These are phyloP conservation scores for Andrena trimmerana DNA, from an alignment of 2,888 invertebrate genomes.

Conservation along the genomic window DNA sequence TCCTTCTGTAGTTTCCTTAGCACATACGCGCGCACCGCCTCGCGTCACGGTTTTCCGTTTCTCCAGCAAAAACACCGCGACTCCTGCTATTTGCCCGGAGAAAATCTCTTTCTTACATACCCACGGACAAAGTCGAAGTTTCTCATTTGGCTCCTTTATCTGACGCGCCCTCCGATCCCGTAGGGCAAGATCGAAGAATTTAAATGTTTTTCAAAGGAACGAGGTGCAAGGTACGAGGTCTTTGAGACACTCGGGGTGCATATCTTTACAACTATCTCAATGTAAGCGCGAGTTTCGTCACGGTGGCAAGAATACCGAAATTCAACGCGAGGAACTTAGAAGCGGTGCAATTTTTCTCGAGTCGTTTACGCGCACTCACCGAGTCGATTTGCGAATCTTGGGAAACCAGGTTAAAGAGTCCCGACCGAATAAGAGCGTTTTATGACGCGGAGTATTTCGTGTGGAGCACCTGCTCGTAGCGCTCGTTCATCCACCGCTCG, in stretches of 20 bases:
- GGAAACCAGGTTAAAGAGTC: conserved; percentile 26
- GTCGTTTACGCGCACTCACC: neutral
- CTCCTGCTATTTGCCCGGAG: neutral
- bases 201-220: conserved; percentile 38
- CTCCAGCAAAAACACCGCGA: neutral
- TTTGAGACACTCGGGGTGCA: conserved; percentile 35
- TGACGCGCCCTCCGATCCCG: neutral
- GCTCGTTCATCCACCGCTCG: conserved; percentile 46
- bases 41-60: conserved; percentile 37
- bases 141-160: conserved; percentile 29
- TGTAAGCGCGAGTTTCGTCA: neutral
- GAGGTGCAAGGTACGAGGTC: neutral
- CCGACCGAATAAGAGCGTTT: conserved; percentile 30
- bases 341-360: conserved; percentile 42
- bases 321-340: conserved; percentile 41
- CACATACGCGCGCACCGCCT: conserved; percentile 26
- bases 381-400: conserved; percentile 13
- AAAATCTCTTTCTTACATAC: conserved; percentile 13
- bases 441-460: conserved; percentile 36
- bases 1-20: conserved; percentile 19
- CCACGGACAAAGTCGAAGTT: conserved; percentile 4
- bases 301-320: conserved; percentile 31
- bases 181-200: conserved; percentile 33
- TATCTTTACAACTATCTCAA: neutral
- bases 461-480: conserved; percentile 37